These are phyloP conservation scores for Benitochromis conjunctus DNA, from an alignment of 2,113 vertebrate genomes.

Conservation along the genomic window DNA sequence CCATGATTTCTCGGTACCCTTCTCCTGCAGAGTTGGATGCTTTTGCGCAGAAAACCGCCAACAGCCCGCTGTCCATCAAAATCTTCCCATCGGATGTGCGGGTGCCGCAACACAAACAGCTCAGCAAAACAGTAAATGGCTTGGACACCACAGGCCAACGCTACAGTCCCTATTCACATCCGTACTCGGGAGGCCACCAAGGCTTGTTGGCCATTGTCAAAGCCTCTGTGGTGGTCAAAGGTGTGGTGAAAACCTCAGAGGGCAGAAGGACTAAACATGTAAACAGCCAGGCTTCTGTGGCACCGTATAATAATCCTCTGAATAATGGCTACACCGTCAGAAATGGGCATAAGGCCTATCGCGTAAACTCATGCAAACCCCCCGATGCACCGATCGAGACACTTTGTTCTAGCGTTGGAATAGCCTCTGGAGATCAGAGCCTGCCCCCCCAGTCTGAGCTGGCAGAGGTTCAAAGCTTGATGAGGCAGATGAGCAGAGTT, in stretches of 20 bases:
- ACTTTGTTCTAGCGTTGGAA: conserved; percentile 76
- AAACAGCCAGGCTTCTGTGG: conserved; percentile 79
- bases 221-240: conserved; percentile 72
- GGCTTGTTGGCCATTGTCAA: conserved; percentile 87
- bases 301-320: conserved; percentile 81
- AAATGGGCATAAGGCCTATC: conserved; percentile 80
- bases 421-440: conserved; percentile 75
- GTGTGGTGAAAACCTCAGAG: conserved; percentile 86
- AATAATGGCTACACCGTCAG: conserved; percentile 79
- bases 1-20: conserved; percentile 84
- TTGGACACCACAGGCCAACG: conserved; percentile 88
- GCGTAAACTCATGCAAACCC: conserved; percentile 75
- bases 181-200: conserved; percentile 80
- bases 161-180: conserved; percentile 81
- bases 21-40: conserved; percentile 94
- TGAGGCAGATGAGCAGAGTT: conserved; percentile 87
- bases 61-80: conserved; percentile 93
- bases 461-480: conserved; percentile 87
- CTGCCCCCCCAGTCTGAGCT: conserved; percentile 80
- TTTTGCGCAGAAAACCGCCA: conserved; percentile 92
- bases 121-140: conserved; percentile 91
- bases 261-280: conserved; percentile 91
- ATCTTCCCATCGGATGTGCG: conserved; percentile 94
- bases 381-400: conserved; percentile 75
- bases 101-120: conserved; percentile 96